Percentiles rank a stretch among this genome's conserved stretches.
Conservation (phyloP, 2,797 vertebrate genomes). For the Neosalanx taihuensis region DNA sequence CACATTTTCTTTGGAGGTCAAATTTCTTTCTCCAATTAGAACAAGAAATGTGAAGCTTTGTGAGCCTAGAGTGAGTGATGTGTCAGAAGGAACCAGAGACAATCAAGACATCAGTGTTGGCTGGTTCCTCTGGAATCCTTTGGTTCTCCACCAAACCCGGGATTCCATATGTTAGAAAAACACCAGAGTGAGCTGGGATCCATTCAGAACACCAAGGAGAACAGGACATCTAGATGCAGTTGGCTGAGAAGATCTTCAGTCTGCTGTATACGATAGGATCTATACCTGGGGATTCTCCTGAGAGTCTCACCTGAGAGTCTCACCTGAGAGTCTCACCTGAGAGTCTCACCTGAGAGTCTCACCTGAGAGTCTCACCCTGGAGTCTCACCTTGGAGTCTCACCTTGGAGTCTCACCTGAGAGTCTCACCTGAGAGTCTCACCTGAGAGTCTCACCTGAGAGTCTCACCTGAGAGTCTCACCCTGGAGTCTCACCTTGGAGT, state of each 20-base stretch:
- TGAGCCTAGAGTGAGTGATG: constrained; percentile 28
- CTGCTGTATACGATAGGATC: background rate
- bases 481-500: no score
- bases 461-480: no score
- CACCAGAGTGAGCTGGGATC: background rate
- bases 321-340: no score
- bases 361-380: no score
- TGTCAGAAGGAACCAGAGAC: constrained; percentile 45
- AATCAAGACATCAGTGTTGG: constrained; percentile 54
- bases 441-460: no score
- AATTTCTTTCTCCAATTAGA: constrained; percentile 46
- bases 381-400: no score
- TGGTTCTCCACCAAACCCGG: constrained; percentile 36
- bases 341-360: no score
- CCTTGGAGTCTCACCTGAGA: no score
- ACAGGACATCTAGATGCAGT: background rate
- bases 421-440: no score
- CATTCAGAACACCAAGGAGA: constrained; percentile 19
- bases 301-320: no score
- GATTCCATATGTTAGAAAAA: constrained; percentile 12
- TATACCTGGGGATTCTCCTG: background rate
- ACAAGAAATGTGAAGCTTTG: constrained; percentile 44
- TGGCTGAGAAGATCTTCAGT: background rate
- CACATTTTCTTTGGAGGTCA: background rate
- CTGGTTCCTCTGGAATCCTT: constrained; percentile 31